Evolutionary conservation across 2,888 invertebrate species (phyloP).

Genomic region (Luperina testacea): DNA sequence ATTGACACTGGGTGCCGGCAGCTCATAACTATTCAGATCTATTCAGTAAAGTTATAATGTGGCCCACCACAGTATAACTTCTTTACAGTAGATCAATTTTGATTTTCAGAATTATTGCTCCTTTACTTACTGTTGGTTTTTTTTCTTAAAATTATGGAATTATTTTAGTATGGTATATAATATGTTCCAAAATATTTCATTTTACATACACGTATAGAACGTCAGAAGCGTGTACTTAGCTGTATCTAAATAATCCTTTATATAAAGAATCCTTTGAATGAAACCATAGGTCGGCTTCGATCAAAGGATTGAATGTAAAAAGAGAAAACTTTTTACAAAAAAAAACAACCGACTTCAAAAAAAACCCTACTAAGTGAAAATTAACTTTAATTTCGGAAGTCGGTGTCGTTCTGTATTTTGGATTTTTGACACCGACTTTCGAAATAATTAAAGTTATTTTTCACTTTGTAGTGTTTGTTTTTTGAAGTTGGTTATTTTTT

Average conservation of each 20-base stretch:
- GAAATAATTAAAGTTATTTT: no score
- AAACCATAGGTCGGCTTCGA: not conserved
- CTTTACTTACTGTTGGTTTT: not conserved
- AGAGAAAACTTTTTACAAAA: no score
- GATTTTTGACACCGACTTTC: no score
- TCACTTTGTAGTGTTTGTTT: no score
- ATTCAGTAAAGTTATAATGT: constrained; percentile 13
- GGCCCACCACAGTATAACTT: not conserved
- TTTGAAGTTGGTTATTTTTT: no score
- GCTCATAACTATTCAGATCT: constrained; percentile 28
- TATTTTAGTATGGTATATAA: not conserved
- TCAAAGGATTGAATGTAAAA: no score
- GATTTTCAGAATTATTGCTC: not conserved
- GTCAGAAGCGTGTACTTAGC: not conserved
- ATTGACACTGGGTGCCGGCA: constrained; percentile 38
- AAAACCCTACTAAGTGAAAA: no score
- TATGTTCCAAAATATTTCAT: not conserved
- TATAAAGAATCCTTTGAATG: not conserved
- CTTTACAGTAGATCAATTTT: not conserved
- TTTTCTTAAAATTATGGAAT: not conserved
- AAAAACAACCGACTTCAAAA: no score
- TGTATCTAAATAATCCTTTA: not conserved
- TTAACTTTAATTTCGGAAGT: no score
- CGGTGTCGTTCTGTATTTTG: no score
- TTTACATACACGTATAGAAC: not conserved